Base-by-base conservation (phyloP, 2,888 invertebrate genomes). In the Lathronympha strigana region DNA sequence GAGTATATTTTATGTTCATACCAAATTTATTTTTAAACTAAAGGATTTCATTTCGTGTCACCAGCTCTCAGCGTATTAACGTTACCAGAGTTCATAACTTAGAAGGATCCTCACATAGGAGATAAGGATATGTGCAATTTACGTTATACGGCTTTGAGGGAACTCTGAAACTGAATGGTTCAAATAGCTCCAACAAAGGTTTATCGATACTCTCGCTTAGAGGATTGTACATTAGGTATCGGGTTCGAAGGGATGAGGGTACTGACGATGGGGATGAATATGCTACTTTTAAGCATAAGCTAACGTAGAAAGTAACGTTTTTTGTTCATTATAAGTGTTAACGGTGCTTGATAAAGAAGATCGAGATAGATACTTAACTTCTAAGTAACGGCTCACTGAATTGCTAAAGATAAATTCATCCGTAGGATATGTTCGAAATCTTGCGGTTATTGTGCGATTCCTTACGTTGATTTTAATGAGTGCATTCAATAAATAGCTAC, bases 41-140 rank as follows among this genome's bases (percentile, higher is more conserved):
- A 36, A 3, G 3, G 1, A 61, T 17, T 38, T 47, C 17, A 45
- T 61, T 53, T 53, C 51, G 36, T 40, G 45, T 60, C 53, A 47
- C 36, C 47, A 40, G 66, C 62, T 68, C 67, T 66, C 63, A 28
- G 50, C 15, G 51, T 62, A 63, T 53, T 50, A 61, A 67, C 47
- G 76, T 76, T 74, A 74, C 77, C 80, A 79, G 80, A 82, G 82
- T 83, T 82, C 83, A 83, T 83, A 83, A 83, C 78, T 81, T 78
- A 78, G 77, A 78, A 76, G 66, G 70, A 67, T 69, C 69, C 67
- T 66, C 62, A 66, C 49, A 54, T 31, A 43, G 55, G 31, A 78
- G 84, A 83, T 84, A 84, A 82, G 80, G 80, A 79, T 80, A 82
- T 78, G 79, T 76, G 80, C 84, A 84, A 84, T 85, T 83, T 80